Conservation (phyloP, 2,797 vertebrate species). For the Malurus splendens region DNA sequence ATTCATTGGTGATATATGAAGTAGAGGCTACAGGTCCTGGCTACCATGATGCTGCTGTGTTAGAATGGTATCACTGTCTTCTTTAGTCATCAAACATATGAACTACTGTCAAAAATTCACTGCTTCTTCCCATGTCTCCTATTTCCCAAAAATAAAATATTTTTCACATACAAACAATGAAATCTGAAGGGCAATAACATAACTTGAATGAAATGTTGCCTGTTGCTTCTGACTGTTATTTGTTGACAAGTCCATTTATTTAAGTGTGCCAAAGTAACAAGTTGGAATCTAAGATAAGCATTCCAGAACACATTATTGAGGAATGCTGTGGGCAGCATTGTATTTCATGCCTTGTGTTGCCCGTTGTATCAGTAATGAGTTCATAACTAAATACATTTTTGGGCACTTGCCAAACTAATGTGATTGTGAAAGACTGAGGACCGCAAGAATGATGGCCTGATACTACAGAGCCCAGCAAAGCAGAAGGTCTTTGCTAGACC, state of each 20-base stretch:
- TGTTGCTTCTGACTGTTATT: constrained; percentile 22
- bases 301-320: constrained; percentile 61
- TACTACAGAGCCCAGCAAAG: constrained; percentile 2
- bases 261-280: constrained; percentile 39
- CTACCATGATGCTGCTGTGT: background rate
- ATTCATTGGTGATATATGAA: background rate
- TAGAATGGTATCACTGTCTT: background rate
- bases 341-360: constrained; percentile 51
- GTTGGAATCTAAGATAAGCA: constrained; percentile 53
- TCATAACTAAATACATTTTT: constrained; percentile 58
- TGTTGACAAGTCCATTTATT: constrained; percentile 50
- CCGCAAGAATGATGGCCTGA: background rate
- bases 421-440: constrained; percentile 49
- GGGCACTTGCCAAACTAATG: constrained; percentile 54
- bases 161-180: background rate
- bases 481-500: constrained; percentile 4
- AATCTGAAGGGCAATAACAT: background rate
- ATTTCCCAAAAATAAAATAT: background rate
- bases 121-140: background rate
- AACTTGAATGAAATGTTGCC: background rate
- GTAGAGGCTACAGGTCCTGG: background rate
- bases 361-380: constrained; percentile 64
- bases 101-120: background rate
- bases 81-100: background rate
- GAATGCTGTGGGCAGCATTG: constrained; percentile 53